Base-by-base conservation (phyloP, 2,797 vertebrate species). In the Sebastes diploproa region DNA sequence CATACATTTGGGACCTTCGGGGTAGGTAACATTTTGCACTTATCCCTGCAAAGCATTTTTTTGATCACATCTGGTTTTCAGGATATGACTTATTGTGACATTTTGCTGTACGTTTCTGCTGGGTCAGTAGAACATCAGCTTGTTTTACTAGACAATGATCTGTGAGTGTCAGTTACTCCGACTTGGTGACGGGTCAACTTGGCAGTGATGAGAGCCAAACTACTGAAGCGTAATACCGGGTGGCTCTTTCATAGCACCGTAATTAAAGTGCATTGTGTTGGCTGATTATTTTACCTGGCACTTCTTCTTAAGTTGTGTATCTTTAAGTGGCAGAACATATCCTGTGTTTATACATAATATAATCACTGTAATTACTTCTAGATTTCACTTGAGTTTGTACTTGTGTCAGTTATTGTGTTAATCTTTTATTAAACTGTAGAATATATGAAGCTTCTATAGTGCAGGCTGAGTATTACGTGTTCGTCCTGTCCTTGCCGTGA, bases 261-360 rank as follows among this genome's bases (percentile, higher is more conserved):
- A 91, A 92, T 93, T 92, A 90, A 92, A 92, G 92, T 84, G 86
- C 86, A 88, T 36, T 29, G 62, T 27, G 8, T 64, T 71, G 58
- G 73, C 64, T 71, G 84, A 80, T 88, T 66, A 52, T 89, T 77
- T 86, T 65, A 85, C 75, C 68, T 34, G n/a, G 38, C 64, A 66
- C 76, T 73, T 69, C 55, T 34, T 84, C 54, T 42, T 42, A 42
- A 60, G 42, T 4, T 50, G 64, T 74, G 55, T 38, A 50, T 86
- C 61, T 67, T 34, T 69, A 82, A 78, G 34, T 59, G 58, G 62
- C 52, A 6, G 52, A 77, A 14, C 22, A 80, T 75, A 74, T 76
- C 52, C 23, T 80, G 46, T 82, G 27, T 59, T 75, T 68, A 76
- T 59, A 69, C 61, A 83, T 88, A 74, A 12, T 36, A 56, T 60